Evolutionary conservation across 2,113 vertebrate species (phyloP).

Genomic region (Ondatra zibethicus): DNA sequence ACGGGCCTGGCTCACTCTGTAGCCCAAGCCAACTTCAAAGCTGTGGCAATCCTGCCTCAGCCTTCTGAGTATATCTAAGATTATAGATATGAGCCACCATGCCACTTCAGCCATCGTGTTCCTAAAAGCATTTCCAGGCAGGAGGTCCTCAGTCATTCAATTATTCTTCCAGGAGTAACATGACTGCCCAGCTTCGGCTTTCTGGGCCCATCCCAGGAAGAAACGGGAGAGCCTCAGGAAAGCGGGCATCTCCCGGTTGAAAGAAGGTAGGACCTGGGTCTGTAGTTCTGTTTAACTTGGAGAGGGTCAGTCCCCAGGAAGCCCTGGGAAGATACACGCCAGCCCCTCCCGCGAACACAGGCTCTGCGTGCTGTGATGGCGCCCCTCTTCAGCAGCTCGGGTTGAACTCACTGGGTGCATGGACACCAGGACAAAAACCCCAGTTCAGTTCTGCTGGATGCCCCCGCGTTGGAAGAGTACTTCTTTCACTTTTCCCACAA

Average conservation of each 20-base stretch:
- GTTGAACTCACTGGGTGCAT: background rate
- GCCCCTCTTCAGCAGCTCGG: background rate
- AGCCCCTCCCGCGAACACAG: background rate
- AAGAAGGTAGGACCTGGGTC: background rate
- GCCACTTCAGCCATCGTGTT: background rate
- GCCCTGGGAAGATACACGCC: background rate
- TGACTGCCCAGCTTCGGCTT: background rate
- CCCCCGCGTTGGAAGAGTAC: slow-evolving; percentile 68
- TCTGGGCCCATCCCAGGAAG: background rate
- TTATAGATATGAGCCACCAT: background rate
- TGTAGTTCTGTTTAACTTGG: background rate
- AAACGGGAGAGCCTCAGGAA: background rate
- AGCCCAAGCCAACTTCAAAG: background rate
- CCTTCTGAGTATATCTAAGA: background rate
- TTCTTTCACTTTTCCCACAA: slow-evolving; percentile 88
- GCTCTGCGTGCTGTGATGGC: background rate
- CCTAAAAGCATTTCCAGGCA: background rate
- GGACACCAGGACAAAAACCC: background rate
- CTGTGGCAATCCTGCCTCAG: background rate
- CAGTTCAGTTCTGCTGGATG: slow-evolving; percentile 65
- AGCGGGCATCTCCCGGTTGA: background rate
- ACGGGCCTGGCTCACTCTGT: background rate
- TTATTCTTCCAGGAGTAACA: background rate
- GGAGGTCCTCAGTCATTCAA: background rate
- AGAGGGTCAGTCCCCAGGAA: background rate